phyloP scores from a whole-genome alignment of 2,888 invertebrate genomes.

The Drosophila birchii region DNA sequence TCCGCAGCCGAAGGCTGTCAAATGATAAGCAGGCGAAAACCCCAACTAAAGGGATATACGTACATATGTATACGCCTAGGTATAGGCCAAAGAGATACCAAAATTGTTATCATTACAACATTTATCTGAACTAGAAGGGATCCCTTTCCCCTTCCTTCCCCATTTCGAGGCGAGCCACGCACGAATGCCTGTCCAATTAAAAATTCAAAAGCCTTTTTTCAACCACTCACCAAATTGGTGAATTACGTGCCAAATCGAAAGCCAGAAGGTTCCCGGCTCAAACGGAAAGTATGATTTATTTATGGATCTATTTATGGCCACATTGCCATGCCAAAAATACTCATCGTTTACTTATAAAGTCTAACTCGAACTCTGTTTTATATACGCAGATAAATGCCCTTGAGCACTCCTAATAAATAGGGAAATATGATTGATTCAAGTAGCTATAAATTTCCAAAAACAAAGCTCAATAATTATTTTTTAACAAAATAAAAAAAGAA shows the following conservation, averaged over 20 bases:
- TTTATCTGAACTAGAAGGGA: not conserved
- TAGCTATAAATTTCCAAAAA: not conserved
- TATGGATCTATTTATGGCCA: conserved; percentile 25
- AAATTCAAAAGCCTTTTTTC: conserved; percentile 43
- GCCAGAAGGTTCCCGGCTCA: conserved; percentile 23
- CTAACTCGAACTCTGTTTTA: not conserved
- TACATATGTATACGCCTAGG: not conserved
- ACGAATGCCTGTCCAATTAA: conserved; percentile 39
- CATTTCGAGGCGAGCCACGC: conserved; percentile 6
- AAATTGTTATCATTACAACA: conserved; percentile 38
- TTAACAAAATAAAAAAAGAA: no score
- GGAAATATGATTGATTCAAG: not conserved
- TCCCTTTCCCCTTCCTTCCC: not conserved
- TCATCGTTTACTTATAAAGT: not conserved
- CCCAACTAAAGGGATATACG: conserved; percentile 26
- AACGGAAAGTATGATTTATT: conserved; percentile 26
- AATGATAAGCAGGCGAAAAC: conserved; percentile 42
- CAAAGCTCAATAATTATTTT: not conserved
- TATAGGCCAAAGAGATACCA: conserved; percentile 1
- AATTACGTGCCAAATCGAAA: conserved; percentile 41
- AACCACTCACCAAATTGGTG: conserved; percentile 39
- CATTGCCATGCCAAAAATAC: conserved; percentile 1
- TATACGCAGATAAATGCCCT: no score
- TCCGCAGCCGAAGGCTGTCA: conserved; percentile 19
- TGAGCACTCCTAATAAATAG: not conserved